Conservation (phyloP, 2,113 vertebrate genomes). For the Hiodon alosoides region DNA sequence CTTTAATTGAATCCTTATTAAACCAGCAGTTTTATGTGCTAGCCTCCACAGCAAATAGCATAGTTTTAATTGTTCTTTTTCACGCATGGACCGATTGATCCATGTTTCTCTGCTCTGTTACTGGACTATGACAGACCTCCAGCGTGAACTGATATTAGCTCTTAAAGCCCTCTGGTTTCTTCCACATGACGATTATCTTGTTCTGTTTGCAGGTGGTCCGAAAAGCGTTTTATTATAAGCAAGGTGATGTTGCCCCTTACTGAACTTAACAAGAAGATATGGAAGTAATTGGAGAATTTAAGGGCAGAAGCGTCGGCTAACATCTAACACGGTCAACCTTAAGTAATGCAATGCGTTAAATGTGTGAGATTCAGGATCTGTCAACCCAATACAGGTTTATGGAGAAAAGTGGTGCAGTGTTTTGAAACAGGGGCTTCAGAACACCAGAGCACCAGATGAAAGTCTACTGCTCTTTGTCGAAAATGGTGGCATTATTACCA, state of each 20-base stretch:
- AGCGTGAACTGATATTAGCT: constrained; percentile 47
- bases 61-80: constrained; percentile 5
- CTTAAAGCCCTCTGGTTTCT: constrained; percentile 41
- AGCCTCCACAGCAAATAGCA: background rate
- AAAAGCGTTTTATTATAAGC: constrained; percentile 49
- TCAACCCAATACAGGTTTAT: too few species aligned
- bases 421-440: too few species aligned
- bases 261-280: background rate
- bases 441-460: too few species aligned
- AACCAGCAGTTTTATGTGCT: constrained; percentile 32
- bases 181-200: constrained; percentile 54
- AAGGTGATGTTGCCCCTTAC: constrained; percentile 26
- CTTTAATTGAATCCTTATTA: constrained; percentile 50
- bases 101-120: constrained; percentile 50
- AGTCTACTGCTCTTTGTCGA: too few species aligned
- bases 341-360: too few species aligned
- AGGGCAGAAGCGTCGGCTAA: background rate
- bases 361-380: too few species aligned
- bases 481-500: too few species aligned
- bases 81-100: constrained; percentile 42
- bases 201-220: constrained; percentile 55
- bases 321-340: too few species aligned
- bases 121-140: constrained; percentile 39
- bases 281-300: background rate
- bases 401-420: too few species aligned